Base-by-base conservation (phyloP, 2,113 vertebrate species). In the Mesocricetus auratus region DNA sequence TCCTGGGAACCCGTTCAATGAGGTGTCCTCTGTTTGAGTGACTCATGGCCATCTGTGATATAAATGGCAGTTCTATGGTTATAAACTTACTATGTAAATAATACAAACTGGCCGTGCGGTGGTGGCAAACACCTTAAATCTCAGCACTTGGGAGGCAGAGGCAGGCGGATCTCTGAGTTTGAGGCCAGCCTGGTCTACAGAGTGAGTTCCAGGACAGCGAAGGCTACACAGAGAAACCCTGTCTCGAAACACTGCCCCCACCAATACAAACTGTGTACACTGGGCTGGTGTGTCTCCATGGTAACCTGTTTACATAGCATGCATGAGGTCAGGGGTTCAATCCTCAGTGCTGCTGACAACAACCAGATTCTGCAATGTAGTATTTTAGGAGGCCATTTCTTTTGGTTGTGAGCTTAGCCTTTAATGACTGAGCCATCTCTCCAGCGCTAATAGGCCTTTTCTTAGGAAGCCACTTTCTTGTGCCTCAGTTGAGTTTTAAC, bases 111-210 rank as follows among this genome's bases (percentile, higher is more conserved):
- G 36, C 69, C 19, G 33, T 3, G 36, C 0, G 3, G 36, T 71
- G 69, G 69, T n/a, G 13, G 36, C 0, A 0, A 1, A 71, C 0
- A 0, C 36, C 69, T n/a, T 71, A n/a, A 71, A 71, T n/a, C 17
- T 7, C 69, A 71, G 69, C 17, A 22, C 2, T 39, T 1, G 0
- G 36, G 36, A 22, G 69, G 36, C 69, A 71, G 69, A 71, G 36
- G 7, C 69, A 71, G 36, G 69, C 1, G 3, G 17, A n/a, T 39
- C 17, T 71, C 15, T n/a, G 36, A 71, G 36, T 71, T 39, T 0
- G 36, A 71, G 69, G 36, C 17, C 7, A 71, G 36, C 17, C 69
- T 71, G 17, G 36, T 71, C 69, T 71, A 71, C 69, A 71, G 69
- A n/a, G 17, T 0, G 1, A 71, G 19, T n/a, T 71, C 36, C 69